Conservation (phyloP, 2,113 vertebrate genomes). For the Dasypus novemcinctus region DNA sequence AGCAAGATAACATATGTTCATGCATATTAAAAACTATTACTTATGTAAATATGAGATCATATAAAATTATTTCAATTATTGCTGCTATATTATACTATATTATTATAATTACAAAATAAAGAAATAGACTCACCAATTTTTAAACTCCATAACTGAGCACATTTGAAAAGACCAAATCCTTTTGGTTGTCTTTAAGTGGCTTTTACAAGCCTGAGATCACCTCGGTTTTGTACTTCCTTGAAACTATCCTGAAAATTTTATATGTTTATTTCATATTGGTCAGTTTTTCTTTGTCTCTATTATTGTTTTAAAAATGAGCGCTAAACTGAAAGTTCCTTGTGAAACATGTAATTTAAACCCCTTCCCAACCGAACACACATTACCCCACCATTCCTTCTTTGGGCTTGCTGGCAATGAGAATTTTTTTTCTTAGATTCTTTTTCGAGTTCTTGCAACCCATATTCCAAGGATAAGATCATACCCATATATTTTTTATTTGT, state of each 20-base stretch:
- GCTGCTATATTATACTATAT: not conserved
- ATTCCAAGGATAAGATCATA: slow-evolving; percentile 6
- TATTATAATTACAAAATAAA: not conserved
- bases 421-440: slow-evolving; percentile 4
- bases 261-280: slow-evolving; percentile 32
- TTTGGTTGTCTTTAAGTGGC: not conserved
- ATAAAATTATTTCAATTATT: slow-evolving; percentile 23
- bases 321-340: slow-evolving; percentile 8
- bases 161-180: not conserved
- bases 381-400: not conserved
- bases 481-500: not conserved
- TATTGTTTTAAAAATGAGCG: slow-evolving; percentile 19
- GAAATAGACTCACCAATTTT: not conserved
- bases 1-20: slow-evolving; percentile 42
- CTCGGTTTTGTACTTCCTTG: slow-evolving; percentile 18
- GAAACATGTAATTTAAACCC: not conserved
- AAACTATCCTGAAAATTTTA: not conserved
- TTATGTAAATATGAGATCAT: not conserved
- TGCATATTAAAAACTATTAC: not conserved
- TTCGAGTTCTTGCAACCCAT: not conserved
- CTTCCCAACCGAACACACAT: not conserved
- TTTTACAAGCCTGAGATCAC: slow-evolving; percentile 12
- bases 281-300: slow-evolving; percentile 4
- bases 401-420: slow-evolving; percentile 18
- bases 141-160: not conserved